phyloP scores from a whole-genome alignment of 2,888 invertebrate genomes.

The Stenotaenia linearis region DNA sequence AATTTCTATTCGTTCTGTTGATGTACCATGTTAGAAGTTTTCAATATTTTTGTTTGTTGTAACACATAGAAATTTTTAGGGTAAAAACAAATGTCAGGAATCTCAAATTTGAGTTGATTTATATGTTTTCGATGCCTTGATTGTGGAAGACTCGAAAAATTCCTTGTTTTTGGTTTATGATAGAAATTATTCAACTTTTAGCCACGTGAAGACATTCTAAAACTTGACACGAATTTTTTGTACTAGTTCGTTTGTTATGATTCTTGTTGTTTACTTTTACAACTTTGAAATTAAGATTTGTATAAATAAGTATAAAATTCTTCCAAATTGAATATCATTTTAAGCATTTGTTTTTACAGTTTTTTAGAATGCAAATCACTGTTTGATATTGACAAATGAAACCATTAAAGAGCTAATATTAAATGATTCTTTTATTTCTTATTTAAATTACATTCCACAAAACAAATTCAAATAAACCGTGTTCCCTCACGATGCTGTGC shows the following conservation, averaged over 20 bases:
- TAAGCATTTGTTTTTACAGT: not conserved
- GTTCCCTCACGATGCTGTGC: too few relatives aligned
- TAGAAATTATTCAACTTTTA: not conserved
- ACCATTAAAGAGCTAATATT: constrained; percentile 9
- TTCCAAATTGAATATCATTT: not conserved
- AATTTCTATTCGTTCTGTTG: not conserved
- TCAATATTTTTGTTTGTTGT: not conserved
- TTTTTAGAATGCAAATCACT: not conserved
- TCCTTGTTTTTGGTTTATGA: not conserved
- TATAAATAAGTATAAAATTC: not conserved
- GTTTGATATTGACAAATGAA: constrained; percentile 10
- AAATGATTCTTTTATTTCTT: too few relatives aligned
- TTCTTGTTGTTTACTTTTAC: not conserved
- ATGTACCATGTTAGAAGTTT: not conserved
- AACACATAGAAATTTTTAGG: not conserved
- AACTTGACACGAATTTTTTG: not conserved
- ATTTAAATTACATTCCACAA: too few relatives aligned
- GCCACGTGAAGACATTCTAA: not conserved
- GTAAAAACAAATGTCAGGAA: not conserved
- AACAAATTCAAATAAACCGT: too few relatives aligned
- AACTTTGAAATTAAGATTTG: not conserved
- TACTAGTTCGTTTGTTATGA: not conserved
- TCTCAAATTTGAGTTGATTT: not conserved
- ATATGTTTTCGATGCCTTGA: not conserved
- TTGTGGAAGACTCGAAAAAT: not conserved